Conservation (phyloP, 2,888 invertebrate species). For the Aphodius sticticus region DNA sequence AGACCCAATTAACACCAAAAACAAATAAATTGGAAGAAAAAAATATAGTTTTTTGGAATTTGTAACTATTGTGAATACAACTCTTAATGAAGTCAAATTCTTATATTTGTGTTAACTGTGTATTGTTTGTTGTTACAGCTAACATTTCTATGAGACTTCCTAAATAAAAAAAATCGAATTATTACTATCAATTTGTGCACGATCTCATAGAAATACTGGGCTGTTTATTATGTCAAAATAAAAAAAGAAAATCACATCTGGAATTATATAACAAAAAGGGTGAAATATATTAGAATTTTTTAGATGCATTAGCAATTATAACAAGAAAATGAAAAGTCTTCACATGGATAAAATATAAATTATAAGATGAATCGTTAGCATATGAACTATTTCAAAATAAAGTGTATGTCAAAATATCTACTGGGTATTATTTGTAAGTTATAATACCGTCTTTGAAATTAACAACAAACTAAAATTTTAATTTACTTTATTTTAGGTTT, state of each 20-base stretch:
- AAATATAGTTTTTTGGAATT: too few species aligned
- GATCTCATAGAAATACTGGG: conserved; percentile 31
- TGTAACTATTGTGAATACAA: neutral
- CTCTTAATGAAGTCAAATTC: conserved; percentile 29
- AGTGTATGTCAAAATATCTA: conserved; percentile 36
- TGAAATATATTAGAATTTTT: conserved; percentile 30
- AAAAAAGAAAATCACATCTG: conserved; percentile 18
- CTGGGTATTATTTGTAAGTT: neutral
- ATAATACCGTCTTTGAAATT: too few species aligned
- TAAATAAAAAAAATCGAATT: conserved; percentile 12
- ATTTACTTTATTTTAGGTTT: too few species aligned
- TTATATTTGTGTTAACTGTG: neutral
- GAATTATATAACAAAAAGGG: conserved; percentile 23
- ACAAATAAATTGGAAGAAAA: too few species aligned
- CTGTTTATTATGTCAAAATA: conserved; percentile 19
- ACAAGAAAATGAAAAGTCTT: conserved; percentile 35
- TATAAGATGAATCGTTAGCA: conserved; percentile 38
- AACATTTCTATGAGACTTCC: neutral
- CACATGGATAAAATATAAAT: conserved; percentile 36
- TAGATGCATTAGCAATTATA: conserved; percentile 39
- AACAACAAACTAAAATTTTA: too few species aligned
- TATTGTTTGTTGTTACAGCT: neutral
- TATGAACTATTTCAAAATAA: conserved; percentile 38
- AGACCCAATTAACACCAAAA: neutral
- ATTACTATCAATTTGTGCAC: conserved; percentile 5